Base-by-base conservation (phyloP, 2,888 invertebrate species). In the Drosophila suboccidentalis region DNA sequence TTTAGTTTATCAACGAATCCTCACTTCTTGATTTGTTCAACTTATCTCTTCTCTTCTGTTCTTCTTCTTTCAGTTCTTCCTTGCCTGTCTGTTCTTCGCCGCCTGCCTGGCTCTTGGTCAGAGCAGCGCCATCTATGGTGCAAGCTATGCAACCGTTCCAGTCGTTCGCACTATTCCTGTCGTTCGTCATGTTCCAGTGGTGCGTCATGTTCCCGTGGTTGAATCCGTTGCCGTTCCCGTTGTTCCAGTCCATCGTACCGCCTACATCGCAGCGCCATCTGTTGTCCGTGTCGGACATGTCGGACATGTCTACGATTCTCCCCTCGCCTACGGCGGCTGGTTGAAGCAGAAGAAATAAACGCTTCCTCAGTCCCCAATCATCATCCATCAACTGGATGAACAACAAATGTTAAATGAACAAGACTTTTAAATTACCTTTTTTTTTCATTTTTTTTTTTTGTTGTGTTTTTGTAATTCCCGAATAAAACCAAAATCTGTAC, bases 41-140 rank as follows among this genome's bases (percentile, higher is more conserved):
- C 32, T 17, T 0, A 17, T 19, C 19, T 46, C 32, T 15, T 32
- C 9, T 15, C 10, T 34, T 47, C 5, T 13, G 0, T n/a, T 8
- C 8, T 4, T 4, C 4, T 11, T 47, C n/a, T 47, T 49, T 1
- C 64, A 88, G 88, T 74, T 90, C 80, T 73, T 89, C 76, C 71
- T 83, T 39, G 87, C 60, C 59, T 78, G 53, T 32, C 68, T 77
- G 54, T 69, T 88, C 62, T 41, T 88, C 47, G 89, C 78, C 57
- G 75, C 75, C 67, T 65, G 59, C 50, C 50, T 90, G 72, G 90
- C 90, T 59, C 62, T 87, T 39, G 83, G 67, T 60, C 87, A 86
- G 47, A 73, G 89, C 71, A 71, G 90, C 32, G 70, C 75, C 75
- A 66, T 90, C 72, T 72, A 76, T 60, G 78, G 78, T 11, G 3